These are phyloP conservation scores for Phaenicophaeus curvirostris DNA, from an alignment of 2,797 vertebrate genomes.

Conservation along the genomic window DNA sequence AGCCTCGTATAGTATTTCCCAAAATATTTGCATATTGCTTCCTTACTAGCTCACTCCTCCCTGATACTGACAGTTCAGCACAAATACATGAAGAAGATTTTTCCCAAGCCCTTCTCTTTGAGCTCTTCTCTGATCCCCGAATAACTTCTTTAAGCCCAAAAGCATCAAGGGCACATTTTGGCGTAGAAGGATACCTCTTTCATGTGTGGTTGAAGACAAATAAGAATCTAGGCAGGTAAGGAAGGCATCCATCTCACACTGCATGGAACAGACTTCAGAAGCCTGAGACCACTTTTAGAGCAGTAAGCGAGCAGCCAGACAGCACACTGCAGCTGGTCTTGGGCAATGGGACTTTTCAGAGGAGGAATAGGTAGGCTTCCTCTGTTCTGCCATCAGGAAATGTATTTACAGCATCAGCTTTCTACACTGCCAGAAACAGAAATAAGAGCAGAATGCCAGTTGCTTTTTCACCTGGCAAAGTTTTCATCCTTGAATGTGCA, in stretches of 20 bases:
- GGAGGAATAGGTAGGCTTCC: not conserved
- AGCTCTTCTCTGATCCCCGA: not conserved
- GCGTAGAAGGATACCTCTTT: not conserved
- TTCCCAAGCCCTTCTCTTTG: not conserved
- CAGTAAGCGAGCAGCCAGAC: not conserved
- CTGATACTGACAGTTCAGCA: not conserved
- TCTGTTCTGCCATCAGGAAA: not conserved
- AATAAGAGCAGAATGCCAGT: not conserved
- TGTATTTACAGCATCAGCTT: not conserved
- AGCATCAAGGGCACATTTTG: not conserved
- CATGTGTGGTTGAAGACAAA: not conserved
- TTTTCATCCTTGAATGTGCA: not conserved
- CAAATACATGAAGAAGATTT: not conserved
- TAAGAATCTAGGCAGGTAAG: not conserved
- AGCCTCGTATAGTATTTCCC: not conserved
- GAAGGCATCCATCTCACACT: not conserved
- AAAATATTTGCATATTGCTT: not conserved
- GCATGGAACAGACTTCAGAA: not conserved
- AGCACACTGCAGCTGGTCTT: not conserved
- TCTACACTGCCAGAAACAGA: not conserved
- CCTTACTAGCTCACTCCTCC: not conserved
- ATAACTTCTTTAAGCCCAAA: not conserved
- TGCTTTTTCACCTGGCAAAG: not conserved
- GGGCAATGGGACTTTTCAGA: not conserved
- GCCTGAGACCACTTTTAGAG: not conserved